These are phyloP conservation scores for Polypedilum vanderplanki DNA, from an alignment of 1,140 invertebrate genomes.

Conservation along the genomic window DNA sequence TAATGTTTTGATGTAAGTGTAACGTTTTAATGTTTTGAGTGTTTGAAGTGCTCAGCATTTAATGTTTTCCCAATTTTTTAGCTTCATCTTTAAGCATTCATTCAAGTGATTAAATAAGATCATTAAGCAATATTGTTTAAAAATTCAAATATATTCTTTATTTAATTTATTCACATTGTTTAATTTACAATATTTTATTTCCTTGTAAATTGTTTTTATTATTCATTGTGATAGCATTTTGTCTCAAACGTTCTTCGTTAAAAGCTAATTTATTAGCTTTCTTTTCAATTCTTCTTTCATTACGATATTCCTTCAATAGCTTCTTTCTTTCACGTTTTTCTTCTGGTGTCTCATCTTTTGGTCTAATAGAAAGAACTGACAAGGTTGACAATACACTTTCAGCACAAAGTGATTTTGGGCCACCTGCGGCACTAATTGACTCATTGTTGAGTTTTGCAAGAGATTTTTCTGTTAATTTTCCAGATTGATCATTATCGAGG, in stretches of 20 bases:
- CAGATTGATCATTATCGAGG: slow-evolving; percentile 48
- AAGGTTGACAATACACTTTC: slow-evolving; percentile 63
- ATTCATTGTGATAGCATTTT: slow-evolving; percentile 70
- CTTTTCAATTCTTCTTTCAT: slow-evolving; percentile 75
- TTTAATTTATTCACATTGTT: neutral
- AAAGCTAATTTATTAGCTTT: slow-evolving; percentile 81
- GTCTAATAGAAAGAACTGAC: slow-evolving; percentile 63
- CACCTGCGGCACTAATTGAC: slow-evolving; percentile 37
- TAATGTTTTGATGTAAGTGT: no score
- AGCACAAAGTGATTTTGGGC: slow-evolving; percentile 49
- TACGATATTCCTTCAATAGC: slow-evolving; percentile 73
- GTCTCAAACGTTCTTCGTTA: slow-evolving; percentile 77
- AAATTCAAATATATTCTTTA: neutral
- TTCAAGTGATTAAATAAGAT: no score
- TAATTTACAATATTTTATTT: neutral
- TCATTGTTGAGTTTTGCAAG: slow-evolving; percentile 57
- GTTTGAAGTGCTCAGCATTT: no score
- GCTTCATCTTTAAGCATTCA: no score
- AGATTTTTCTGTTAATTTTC: slow-evolving; percentile 59
- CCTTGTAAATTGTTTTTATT: slow-evolving; percentile 65
- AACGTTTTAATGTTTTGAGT: no score
- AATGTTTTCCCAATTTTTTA: no score
- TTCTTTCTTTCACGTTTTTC: slow-evolving; percentile 75
- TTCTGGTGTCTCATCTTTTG: slow-evolving; percentile 74
- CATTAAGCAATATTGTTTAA: no score